phyloP scores from a whole-genome alignment of 2,888 invertebrate genomes.

The Lordiphosa andalusiaca region DNA sequence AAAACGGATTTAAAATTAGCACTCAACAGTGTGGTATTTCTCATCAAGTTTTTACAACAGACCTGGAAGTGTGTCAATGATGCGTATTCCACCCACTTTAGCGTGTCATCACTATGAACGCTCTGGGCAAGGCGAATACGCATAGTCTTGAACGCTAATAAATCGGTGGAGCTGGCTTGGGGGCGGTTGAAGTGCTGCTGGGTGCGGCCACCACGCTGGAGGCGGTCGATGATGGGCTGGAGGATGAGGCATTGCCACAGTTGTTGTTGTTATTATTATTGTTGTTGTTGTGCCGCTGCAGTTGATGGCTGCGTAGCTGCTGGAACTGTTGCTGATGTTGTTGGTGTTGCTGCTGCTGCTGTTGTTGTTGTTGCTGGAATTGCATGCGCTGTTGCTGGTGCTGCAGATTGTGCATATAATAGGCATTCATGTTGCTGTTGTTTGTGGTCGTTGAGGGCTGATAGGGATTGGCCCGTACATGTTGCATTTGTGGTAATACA shows the following conservation, averaged over 20 bases:
- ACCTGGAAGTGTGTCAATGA: slow-evolving; percentile 14
- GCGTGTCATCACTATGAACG: slow-evolving; percentile 58
- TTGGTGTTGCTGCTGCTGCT: slow-evolving; percentile 60
- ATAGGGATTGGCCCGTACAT: slow-evolving; percentile 64
- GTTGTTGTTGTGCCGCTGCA: slow-evolving; percentile 59
- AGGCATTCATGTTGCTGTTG: slow-evolving; percentile 69
- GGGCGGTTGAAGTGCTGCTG: slow-evolving; percentile 28
- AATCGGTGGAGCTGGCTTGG: slow-evolving; percentile 64
- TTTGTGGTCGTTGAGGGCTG: slow-evolving; percentile 43
- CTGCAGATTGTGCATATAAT: slow-evolving; percentile 74
- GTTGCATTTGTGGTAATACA: slow-evolving; percentile 68
- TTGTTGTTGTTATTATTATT: slow-evolving; percentile 57
- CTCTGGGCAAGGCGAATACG: slow-evolving; percentile 68
- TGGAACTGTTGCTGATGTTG: slow-evolving; percentile 41
- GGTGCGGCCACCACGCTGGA: slow-evolving; percentile 59
- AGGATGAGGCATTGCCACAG: slow-evolving; percentile 65
- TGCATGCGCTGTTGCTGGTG: slow-evolving; percentile 64
- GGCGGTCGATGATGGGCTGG: slow-evolving; percentile 67
- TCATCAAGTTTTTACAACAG: slow-evolving; percentile 5
- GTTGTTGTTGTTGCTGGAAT: slow-evolving; percentile 55
- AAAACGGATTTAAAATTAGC: slow-evolving; percentile 49
- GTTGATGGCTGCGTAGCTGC: slow-evolving; percentile 51
- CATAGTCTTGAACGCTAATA: slow-evolving; percentile 72
- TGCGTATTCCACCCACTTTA: slow-evolving; percentile 52
- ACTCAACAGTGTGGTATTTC: slow-evolving; percentile 23